phyloP scores from a whole-genome alignment of 2,113 vertebrate genomes.

The Fregata magnificens region DNA sequence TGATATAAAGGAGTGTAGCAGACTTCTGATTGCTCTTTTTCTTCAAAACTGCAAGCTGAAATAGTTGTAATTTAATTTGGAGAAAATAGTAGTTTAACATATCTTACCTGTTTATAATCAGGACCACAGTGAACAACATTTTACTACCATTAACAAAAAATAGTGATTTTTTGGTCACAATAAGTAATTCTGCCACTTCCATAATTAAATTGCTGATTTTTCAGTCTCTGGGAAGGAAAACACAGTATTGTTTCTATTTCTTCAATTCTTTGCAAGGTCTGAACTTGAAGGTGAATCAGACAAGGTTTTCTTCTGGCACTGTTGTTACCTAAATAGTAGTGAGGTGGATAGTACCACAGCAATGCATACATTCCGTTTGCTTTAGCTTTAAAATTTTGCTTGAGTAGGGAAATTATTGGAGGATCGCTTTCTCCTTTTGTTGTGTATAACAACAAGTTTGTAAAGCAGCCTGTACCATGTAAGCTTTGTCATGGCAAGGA shows the following conservation, averaged over 20 bases:
- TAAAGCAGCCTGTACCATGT: not conserved
- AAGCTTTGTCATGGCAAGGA: not conserved
- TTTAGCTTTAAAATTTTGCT: not conserved
- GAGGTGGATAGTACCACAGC: not conserved
- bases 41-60: not conserved
- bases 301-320: not conserved
- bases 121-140: not conserved
- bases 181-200: not conserved
- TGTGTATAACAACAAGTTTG: not conserved
- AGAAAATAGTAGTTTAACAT: not conserved
- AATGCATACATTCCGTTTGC: not conserved
- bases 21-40: not conserved
- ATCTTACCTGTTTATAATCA: not conserved
- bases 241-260: not conserved
- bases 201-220: not conserved
- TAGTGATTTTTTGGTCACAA: accelerated
- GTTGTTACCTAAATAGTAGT: not conserved
- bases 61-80: not conserved
- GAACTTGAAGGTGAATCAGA: not conserved
- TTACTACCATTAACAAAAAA: not conserved
- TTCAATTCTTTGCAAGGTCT: not conserved
- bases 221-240: not conserved
- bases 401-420: not conserved
- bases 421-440: not conserved
- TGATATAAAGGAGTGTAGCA: not conserved